Percentiles rank a stretch among this genome's conserved stretches.
Conservation (phyloP, 2,113 vertebrate species). For the Tyrannus savana region DNA sequence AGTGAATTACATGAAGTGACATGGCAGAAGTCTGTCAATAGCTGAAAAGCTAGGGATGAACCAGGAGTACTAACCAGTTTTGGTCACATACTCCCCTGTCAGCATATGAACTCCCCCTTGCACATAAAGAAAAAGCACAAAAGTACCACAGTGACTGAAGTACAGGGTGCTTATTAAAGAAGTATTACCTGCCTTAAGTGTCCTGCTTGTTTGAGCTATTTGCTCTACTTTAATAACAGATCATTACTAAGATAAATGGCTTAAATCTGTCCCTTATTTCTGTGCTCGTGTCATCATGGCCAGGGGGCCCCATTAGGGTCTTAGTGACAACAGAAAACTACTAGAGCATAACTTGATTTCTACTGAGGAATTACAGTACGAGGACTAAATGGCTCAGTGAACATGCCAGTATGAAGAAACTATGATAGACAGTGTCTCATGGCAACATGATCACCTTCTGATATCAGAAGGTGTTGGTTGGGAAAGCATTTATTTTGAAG, state of each 20-base stretch:
- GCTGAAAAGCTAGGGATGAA: neutral
- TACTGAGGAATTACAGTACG: neutral
- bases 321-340: neutral
- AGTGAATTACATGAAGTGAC: neutral
- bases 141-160: neutral
- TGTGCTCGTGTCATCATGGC: neutral
- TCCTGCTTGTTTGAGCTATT: neutral
- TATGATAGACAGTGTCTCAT: neutral
- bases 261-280: neutral
- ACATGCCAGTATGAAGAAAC: neutral
- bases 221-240: neutral
- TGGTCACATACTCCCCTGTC: neutral
- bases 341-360: neutral
- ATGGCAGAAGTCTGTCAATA: neutral
- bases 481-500: neutral
- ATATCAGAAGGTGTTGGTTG: neutral
- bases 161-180: neutral
- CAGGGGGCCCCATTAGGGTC: neutral
- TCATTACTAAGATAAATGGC: neutral
- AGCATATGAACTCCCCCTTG: neutral
- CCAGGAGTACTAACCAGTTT: neutral
- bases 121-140: neutral
- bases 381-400: neutral
- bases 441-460: neutral
- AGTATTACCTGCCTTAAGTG: neutral